Conservation (phyloP, 2,113 vertebrate genomes). For the Boulengeromyrus knoepffleri region DNA sequence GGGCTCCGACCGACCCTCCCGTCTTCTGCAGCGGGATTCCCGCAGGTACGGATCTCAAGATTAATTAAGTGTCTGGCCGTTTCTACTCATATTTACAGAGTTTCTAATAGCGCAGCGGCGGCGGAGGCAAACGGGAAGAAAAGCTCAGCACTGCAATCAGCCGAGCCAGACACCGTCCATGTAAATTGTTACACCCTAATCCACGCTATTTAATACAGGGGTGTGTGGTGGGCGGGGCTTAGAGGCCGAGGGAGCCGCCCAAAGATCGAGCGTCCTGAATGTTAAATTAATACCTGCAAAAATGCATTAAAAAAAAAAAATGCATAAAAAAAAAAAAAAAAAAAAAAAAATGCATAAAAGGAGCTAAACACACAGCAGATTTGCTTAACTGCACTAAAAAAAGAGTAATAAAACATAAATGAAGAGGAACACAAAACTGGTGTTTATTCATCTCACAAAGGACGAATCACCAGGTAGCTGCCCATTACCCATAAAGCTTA, state of each 20-base stretch:
- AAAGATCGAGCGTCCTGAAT: not conserved
- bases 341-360: not conserved
- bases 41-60: conserved; percentile 19
- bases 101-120: conserved; percentile 15
- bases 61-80: conserved; percentile 36
- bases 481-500: not conserved
- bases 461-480: not conserved
- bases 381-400: not conserved
- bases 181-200: not conserved
- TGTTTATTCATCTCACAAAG: not conserved
- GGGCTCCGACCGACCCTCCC: conserved; percentile 13
- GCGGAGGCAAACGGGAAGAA: too few relatives aligned
- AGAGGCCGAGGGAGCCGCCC: not conserved
- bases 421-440: not conserved
- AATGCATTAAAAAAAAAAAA: too few relatives aligned
- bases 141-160: not conserved
- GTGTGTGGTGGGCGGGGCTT: not conserved
- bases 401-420: not conserved
- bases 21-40: conserved; percentile 12
- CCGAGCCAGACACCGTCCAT: not conserved
- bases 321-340: not conserved
- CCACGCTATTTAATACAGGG: not conserved
- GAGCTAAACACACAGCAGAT: not conserved
- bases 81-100: conserved; percentile 27
- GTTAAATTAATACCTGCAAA: not conserved